Base-by-base conservation (phyloP, 2,888 invertebrate species). In the Drosophila ustulata region DNA sequence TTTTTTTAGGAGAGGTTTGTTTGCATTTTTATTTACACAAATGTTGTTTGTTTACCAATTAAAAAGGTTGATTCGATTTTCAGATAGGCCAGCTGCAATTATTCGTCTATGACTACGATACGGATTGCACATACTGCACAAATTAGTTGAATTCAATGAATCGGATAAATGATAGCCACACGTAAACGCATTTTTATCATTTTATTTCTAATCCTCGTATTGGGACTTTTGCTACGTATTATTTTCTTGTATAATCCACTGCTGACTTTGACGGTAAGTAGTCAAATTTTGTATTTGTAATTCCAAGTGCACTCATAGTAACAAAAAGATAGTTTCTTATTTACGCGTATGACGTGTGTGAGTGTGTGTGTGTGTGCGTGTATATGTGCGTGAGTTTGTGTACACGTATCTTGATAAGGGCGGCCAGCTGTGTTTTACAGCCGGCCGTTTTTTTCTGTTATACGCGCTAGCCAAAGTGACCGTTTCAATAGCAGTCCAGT, bases 121-220 rank as follows among this genome's bases (percentile, higher is more conserved):
- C 4, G 32, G 25, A 59, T 67, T 75, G 80, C 76, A 77, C 25
- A 64, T 58, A 75, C 49, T 72, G 73, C 78, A 72, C 61, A 80
- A 65, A 66, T 39, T n/a, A 49, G 11, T 37, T 37, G 39, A 39
- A 18, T 41, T 65, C 32, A 34, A 69, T 77, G 59, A 70, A 58
- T 76, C 53, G 43, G 32, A 57, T 64, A 86, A 82, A 90, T 90
- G 90, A 71, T 85, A 71, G 63, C 89, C 43, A 77, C 84, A 66
- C 85, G 90, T 45, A 91, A 90, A 81, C 83, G 89, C 45, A 71
- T 89, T 59, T 55, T 78, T 3, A 57, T 90, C 30, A 49, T 86
- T 43, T 28, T 90, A 41, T 62, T 68, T 46, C 30, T 87, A 50
- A 59, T 78, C 34, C 52, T 58, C 25, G 46, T 74, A 52, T 5